phyloP scores from a whole-genome alignment of 1,140 invertebrate species.

The Tenebrio molitor region DNA sequence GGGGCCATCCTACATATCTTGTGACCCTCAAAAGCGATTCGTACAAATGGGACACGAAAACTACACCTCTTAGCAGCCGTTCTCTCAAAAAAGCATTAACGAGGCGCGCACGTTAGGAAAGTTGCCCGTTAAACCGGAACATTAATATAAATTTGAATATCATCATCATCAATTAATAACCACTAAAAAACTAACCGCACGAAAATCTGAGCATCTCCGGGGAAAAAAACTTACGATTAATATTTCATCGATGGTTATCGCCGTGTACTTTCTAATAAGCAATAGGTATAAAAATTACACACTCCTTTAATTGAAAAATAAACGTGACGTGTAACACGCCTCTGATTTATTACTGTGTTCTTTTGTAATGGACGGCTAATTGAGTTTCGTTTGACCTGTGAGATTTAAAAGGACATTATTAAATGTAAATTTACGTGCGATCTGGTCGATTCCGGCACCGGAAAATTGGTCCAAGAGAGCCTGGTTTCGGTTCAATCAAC shows the following conservation, averaged over 20 bases:
- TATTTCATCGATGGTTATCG: not conserved
- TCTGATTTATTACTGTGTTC: slow-evolving; percentile 6
- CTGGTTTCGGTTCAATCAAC: no score
- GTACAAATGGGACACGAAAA: slow-evolving; percentile 25
- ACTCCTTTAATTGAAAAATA: slow-evolving; percentile 1
- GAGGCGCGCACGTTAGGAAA: slow-evolving; percentile 15
- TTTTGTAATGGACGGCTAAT: slow-evolving; percentile 1
- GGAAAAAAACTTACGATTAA: slow-evolving; percentile 12
- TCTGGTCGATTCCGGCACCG: no score
- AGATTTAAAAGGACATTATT: not conserved
- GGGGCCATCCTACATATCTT: slow-evolving; percentile 34
- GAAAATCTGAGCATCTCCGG: slow-evolving; percentile 2
- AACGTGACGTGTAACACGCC: not conserved
- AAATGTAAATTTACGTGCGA: no score
- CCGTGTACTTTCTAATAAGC: slow-evolving; percentile 7
- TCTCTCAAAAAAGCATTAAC: slow-evolving; percentile 28
- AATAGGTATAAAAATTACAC: not conserved
- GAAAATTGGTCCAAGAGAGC: no score
- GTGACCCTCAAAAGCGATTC: slow-evolving; percentile 23
- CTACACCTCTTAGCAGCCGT: slow-evolving; percentile 2
- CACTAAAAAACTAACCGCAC: not conserved
- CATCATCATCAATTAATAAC: slow-evolving; percentile 33
- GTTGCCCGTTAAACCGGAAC: slow-evolving; percentile 23
- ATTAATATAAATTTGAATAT: slow-evolving; percentile 22
- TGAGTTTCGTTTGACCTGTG: not conserved